Conservation (phyloP, 1,140 invertebrate genomes). For the Battus philenor region DNA sequence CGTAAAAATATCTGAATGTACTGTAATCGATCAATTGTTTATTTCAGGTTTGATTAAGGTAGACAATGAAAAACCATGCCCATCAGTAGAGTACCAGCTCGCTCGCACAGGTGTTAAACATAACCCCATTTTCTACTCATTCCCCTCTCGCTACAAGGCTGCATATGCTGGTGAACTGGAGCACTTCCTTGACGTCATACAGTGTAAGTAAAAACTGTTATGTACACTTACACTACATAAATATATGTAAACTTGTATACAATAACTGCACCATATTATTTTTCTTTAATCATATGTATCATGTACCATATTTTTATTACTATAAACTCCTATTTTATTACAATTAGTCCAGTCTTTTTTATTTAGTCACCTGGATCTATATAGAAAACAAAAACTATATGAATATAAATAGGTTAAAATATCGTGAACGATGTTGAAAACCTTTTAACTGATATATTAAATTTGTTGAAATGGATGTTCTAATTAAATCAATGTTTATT, state of each 20-base stretch:
- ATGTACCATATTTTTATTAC: no score
- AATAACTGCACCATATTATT: no score
- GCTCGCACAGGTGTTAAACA: constrained; percentile 57
- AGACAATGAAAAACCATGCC: constrained; percentile 77
- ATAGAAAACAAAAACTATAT: neutral
- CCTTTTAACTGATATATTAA: neutral
- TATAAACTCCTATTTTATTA: no score
- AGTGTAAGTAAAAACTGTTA: constrained; percentile 74
- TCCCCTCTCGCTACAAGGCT: constrained; percentile 78
- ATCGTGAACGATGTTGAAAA: neutral
- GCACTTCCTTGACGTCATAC: constrained; percentile 80
- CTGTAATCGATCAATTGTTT: neutral
- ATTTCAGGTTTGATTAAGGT: constrained; percentile 75
- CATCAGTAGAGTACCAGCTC: constrained; percentile 60
- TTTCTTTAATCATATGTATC: no score
- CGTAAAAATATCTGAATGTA: no score
- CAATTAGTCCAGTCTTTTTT: no score
- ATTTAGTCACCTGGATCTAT: no score
- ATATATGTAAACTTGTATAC: no score
- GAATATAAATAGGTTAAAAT: neutral
- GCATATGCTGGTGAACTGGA: constrained; percentile 80
- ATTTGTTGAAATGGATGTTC: neutral
- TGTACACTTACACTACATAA: no score
- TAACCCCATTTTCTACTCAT: constrained; percentile 79
- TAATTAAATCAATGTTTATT: no score